Percentiles rank a stretch among this genome's conserved stretches.
Conservation (phyloP, 2,888 invertebrate genomes). For the Magallana nippona region DNA sequence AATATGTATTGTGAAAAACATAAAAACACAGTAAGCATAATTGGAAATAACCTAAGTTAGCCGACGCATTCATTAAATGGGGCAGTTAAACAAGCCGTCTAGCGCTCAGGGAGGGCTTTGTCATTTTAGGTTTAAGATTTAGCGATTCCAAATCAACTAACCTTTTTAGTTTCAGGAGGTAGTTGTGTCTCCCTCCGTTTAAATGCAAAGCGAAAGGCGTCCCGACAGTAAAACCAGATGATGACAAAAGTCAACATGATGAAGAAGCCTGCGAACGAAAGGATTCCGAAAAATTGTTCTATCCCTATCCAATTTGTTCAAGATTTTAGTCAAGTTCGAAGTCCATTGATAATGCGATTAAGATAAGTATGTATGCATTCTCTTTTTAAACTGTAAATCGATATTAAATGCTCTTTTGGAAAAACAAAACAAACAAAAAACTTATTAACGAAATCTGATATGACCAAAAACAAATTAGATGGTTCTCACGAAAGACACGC, state of each 20-base stretch:
- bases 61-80: background rate
- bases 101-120: background rate
- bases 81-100: background rate
- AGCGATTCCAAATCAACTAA: conserved; percentile 42
- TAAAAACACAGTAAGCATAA: conserved; percentile 4
- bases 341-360: conserved; percentile 26
- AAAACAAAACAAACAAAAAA: background rate
- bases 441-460: background rate
- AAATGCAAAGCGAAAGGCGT: conserved; percentile 54
- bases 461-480: background rate
- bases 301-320: background rate
- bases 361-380: background rate
- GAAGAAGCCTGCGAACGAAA: conserved; percentile 30
- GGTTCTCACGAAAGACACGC: background rate
- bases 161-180: conserved; percentile 45
- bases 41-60: background rate
- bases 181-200: conserved; percentile 47
- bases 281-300: conserved; percentile 15
- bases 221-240: conserved; percentile 60
- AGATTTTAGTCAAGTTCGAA: background rate
- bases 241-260: conserved; percentile 56
- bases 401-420: conserved; percentile 2
- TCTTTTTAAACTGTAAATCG: background rate
- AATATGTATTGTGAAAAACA: background rate
- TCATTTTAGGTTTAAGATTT: background rate